phyloP scores from a whole-genome alignment of 1,140 invertebrate species.

The Ceratina australensis region DNA sequence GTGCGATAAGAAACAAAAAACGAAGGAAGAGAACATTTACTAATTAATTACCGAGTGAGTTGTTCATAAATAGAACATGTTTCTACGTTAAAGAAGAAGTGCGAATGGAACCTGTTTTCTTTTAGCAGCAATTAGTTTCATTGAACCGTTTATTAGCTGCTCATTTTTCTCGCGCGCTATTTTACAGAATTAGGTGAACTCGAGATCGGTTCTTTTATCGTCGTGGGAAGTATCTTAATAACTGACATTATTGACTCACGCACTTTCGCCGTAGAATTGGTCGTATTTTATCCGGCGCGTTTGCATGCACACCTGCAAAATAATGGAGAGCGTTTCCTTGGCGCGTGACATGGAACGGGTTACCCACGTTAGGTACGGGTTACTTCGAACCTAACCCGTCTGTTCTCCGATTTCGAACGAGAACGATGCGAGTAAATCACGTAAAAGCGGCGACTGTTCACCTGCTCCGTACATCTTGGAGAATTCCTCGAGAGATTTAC shows the following conservation, averaged over 20 bases:
- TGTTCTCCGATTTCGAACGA: constrained; percentile 13
- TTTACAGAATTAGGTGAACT: not conserved
- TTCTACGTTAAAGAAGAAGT: not conserved
- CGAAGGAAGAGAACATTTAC: too few species aligned
- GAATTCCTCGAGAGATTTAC: constrained; percentile 10
- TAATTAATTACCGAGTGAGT: too few species aligned
- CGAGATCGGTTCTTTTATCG: constrained; percentile 24
- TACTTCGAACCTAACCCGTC: not conserved
- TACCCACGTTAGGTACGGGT: constrained; percentile 32
- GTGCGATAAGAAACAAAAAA: too few species aligned
- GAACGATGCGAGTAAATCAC: constrained; percentile 48
- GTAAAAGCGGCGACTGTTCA: constrained; percentile 1
- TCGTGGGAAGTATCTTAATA: constrained; percentile 13
- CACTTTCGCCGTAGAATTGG: not conserved
- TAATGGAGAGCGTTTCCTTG: constrained; percentile 53
- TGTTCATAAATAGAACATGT: not conserved
- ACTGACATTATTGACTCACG: constrained; percentile 20
- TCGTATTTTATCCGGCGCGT: constrained; percentile 45
- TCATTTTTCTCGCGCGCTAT: not conserved
- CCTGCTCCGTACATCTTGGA: constrained; percentile 16
- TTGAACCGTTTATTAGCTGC: not conserved
- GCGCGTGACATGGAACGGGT: constrained; percentile 49
- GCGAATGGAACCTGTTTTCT: not conserved
- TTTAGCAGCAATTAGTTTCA: not conserved
- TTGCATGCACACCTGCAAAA: constrained; percentile 42